These are phyloP conservation scores for Epistrophe eligans DNA, from an alignment of 2,888 invertebrate species.

Conservation along the genomic window DNA sequence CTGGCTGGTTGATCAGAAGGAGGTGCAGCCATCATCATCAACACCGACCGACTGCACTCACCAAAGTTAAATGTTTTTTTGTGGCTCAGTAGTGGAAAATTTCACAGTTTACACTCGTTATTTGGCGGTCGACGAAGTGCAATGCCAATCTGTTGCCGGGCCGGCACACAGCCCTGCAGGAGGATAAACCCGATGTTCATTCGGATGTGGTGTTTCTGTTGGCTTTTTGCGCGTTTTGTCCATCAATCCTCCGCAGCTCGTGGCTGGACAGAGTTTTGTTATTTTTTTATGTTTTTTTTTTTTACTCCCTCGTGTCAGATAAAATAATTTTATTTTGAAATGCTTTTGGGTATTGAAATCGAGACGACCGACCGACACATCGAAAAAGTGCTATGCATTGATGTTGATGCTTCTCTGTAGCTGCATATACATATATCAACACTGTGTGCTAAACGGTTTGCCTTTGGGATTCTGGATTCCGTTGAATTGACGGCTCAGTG, in stretches of 20 bases:
- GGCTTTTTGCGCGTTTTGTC: constrained; percentile 59
- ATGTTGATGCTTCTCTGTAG: neutral
- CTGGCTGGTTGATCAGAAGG: constrained; percentile 4
- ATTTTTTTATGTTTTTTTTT: constrained; percentile 2
- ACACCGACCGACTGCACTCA: constrained; percentile 19
- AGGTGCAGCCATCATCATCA: constrained; percentile 12
- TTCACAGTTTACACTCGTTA: constrained; percentile 70
- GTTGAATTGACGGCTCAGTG: constrained; percentile 61
- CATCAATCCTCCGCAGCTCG: constrained; percentile 39
- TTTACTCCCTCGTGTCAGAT: constrained; percentile 20
- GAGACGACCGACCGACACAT: constrained; percentile 28
- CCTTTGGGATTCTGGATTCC: constrained; percentile 32
- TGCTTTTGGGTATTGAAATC: constrained; percentile 50
- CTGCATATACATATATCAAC: too few species aligned
- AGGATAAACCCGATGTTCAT: constrained; percentile 31
- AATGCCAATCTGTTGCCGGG: constrained; percentile 58
- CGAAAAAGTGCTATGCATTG: constrained; percentile 9
- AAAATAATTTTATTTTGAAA: constrained; percentile 70
- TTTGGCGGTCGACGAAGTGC: constrained; percentile 69
- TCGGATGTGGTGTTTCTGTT: constrained; percentile 41
- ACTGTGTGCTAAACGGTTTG: constrained; percentile 49
- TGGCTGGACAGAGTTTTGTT: constrained; percentile 18
- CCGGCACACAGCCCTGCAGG: constrained; percentile 32
- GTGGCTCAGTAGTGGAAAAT: constrained; percentile 43
- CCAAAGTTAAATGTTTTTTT: constrained; percentile 23